phyloP scores from a whole-genome alignment of 2,797 vertebrate species.

The Liasis olivaceus region DNA sequence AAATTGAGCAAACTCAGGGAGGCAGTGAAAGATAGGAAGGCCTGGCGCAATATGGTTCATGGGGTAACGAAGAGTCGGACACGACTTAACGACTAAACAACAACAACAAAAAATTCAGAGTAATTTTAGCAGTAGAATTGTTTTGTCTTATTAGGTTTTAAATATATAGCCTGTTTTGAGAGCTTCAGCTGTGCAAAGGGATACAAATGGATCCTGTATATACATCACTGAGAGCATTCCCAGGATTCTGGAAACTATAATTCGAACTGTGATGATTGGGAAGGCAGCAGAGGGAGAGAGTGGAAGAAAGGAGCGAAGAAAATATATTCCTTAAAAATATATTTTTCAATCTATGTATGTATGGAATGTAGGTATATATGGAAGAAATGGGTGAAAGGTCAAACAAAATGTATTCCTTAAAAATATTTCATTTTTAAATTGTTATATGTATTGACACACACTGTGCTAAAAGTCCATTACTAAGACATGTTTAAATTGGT shows the following conservation, averaged over 20 bases:
- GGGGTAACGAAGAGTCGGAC: too few relatives aligned
- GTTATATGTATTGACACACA: neutral
- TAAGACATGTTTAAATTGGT: neutral
- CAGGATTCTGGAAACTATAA: neutral
- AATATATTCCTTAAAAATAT: too few relatives aligned
- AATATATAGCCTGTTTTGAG: neutral
- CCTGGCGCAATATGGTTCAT: too few relatives aligned
- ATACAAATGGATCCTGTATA: neutral
- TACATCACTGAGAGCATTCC: too few relatives aligned
- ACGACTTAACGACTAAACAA: too few relatives aligned
- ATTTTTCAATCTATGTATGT: too few relatives aligned
- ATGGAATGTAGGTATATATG: too few relatives aligned
- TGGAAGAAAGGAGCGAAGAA: too few relatives aligned
- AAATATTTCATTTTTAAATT: neutral
- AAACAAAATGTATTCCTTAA: neutral
- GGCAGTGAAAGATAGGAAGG: too few relatives aligned
- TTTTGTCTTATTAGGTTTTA: neutral
- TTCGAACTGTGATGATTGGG: neutral
- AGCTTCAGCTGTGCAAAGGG: neutral
- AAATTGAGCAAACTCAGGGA: too few relatives aligned
- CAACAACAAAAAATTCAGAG: too few relatives aligned
- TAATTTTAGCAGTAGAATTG: neutral
- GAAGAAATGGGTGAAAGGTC: too few relatives aligned
- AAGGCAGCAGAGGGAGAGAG: neutral
- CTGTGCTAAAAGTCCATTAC: neutral